phyloP scores from a whole-genome alignment of 2,797 vertebrate genomes.

The Onychomys torridus region DNA sequence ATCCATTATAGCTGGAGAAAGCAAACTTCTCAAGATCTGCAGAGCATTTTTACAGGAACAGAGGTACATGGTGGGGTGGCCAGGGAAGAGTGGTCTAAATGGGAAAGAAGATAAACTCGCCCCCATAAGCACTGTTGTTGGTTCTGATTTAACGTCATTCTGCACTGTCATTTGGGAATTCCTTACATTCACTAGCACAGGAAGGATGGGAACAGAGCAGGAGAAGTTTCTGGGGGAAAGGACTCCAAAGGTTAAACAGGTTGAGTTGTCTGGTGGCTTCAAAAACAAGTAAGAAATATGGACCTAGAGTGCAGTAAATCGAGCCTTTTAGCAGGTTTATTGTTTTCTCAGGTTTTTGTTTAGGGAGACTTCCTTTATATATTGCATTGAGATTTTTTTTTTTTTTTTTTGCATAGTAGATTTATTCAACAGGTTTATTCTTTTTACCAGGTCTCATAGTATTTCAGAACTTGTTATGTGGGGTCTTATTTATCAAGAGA shows the following conservation, averaged over 20 bases:
- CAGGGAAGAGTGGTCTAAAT: neutral
- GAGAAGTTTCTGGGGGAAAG: slow-evolving; percentile 38
- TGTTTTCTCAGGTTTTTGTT: slow-evolving; percentile 86
- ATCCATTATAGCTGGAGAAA: neutral
- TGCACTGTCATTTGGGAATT: slow-evolving; percentile 48
- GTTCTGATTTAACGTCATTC: slow-evolving; percentile 5
- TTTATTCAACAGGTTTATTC: slow-evolving; percentile 87
- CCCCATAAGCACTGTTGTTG: slow-evolving; percentile 50
- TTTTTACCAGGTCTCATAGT: slow-evolving; percentile 83
- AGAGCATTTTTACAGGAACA: neutral
- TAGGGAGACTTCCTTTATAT: slow-evolving; percentile 85
- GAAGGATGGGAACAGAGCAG: slow-evolving; percentile 66
- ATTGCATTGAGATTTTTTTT: slow-evolving; percentile 78
- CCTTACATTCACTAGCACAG: slow-evolving; percentile 58
- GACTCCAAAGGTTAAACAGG: slow-evolving; percentile 83
- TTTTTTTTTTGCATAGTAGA: slow-evolving; percentile 86
- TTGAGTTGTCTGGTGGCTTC: slow-evolving; percentile 83
- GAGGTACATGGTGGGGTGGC: neutral
- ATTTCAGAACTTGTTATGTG: slow-evolving; percentile 83
- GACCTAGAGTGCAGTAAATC: slow-evolving; percentile 84
- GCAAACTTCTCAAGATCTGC: neutral
- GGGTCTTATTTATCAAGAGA: slow-evolving; percentile 85
- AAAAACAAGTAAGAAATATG: slow-evolving; percentile 83
- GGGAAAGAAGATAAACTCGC: slow-evolving; percentile 55
- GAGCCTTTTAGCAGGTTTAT: slow-evolving; percentile 85